Conservation (phyloP, 92 coral and sea anemone genomes). For the Palythoa grandiflora region DNA sequence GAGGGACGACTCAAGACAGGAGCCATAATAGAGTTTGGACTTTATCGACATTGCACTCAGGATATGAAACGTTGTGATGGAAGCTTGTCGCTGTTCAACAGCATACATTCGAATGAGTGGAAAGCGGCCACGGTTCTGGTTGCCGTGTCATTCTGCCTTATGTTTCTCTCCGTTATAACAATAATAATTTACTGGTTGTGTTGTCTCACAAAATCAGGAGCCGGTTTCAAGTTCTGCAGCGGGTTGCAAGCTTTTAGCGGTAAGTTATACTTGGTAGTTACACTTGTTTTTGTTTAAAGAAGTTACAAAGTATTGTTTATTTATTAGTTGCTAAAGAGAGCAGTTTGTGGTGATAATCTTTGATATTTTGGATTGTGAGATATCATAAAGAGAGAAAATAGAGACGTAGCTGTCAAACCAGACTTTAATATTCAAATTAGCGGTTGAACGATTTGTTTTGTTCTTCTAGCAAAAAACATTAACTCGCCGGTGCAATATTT, state of each 20-base stretch:
- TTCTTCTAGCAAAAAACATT: background rate
- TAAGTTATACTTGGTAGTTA: slow-evolving; percentile 49
- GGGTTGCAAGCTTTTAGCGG: slow-evolving; percentile 90
- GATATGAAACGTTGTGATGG: slow-evolving; percentile 81
- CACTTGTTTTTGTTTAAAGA: background rate
- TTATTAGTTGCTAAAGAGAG: background rate
- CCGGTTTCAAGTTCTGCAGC: slow-evolving; percentile 89
- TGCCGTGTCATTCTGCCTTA: slow-evolving; percentile 73
- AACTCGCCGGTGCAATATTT: background rate
- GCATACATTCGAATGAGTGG: slow-evolving; percentile 91
- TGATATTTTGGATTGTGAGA: background rate
- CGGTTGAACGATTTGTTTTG: slow-evolving; percentile 4
- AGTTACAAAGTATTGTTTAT: background rate
- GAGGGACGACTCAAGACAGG: slow-evolving; percentile 69
- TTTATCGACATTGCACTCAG: slow-evolving; percentile 86
- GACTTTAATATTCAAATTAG: background rate
- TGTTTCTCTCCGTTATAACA: slow-evolving; percentile 82
- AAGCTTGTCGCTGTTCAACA: slow-evolving; percentile 69
- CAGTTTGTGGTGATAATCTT: background rate
- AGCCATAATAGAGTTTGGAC: slow-evolving; percentile 79
- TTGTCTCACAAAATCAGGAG: slow-evolving; percentile 73
- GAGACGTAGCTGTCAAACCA: background rate
- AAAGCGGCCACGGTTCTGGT: slow-evolving; percentile 89
- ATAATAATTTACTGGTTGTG: slow-evolving; percentile 82
- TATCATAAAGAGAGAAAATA: background rate